phyloP scores from a whole-genome alignment of 2,888 invertebrate genomes.

The Thyatira batis region DNA sequence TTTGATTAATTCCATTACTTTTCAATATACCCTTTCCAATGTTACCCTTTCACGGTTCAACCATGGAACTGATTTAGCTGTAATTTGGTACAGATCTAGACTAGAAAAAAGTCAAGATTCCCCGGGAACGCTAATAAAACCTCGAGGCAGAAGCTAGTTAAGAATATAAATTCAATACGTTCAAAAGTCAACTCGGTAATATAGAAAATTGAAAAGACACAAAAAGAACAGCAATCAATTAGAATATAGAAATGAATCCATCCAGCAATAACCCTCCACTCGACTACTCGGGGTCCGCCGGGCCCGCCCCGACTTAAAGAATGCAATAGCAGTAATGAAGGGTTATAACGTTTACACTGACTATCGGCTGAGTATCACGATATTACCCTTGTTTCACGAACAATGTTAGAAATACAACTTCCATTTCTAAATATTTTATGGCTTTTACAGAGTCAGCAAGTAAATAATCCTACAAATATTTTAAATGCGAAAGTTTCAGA shows the following conservation, averaged over 20 bases:
- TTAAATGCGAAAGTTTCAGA: too few species aligned
- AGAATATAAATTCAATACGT: too few species aligned
- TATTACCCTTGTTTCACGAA: slow-evolving; percentile 24
- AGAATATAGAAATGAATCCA: not conserved
- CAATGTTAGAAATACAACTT: slow-evolving; percentile 26
- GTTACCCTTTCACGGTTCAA: too few species aligned
- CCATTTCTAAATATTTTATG: not conserved
- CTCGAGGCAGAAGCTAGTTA: too few species aligned
- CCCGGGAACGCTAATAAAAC: too few species aligned
- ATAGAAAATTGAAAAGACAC: not conserved
- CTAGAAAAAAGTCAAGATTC: too few species aligned
- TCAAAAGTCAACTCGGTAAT: not conserved
- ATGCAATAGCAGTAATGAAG: slow-evolving; percentile 44
- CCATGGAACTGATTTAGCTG: too few species aligned
- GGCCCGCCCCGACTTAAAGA: slow-evolving; percentile 14
- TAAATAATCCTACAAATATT: too few species aligned
- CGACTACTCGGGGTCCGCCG: not conserved
- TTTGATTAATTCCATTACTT: too few species aligned
- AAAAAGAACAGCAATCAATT: not conserved
- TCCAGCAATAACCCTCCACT: not conserved
- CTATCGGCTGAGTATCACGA: slow-evolving; percentile 23
- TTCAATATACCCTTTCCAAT: too few species aligned
- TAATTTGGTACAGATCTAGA: too few species aligned
- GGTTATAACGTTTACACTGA: slow-evolving; percentile 37
- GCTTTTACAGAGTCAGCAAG: not conserved